Evolutionary conservation across 1,140 invertebrate genomes (phyloP), one percentile per base, ranked within the genome.

Genomic region (Drosophila obscura): DNA sequence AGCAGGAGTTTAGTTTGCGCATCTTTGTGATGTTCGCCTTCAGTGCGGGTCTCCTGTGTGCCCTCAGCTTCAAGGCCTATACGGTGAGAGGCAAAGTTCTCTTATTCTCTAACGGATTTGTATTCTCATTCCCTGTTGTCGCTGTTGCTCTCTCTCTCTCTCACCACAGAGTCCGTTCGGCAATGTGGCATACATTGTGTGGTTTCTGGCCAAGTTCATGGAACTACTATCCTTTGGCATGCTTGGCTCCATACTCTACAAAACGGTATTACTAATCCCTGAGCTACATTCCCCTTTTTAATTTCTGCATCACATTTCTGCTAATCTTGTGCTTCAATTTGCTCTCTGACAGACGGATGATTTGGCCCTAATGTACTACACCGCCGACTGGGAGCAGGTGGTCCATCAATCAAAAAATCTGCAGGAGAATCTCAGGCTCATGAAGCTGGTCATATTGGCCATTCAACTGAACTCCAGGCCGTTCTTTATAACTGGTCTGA

Each of bases 1-100:
- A 90, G 51, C 43, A 58, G 16, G 78, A 90, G 19, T 90, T 87
- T 31, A 91, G 75, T 26, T 80, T 90, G 44, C 84, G 84, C 0
- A 77, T 90, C 5, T 90, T 91, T 35, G 65, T 90, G 5, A 76
- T 87, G 81, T 83, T 90, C 31, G 68, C 75, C 0, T 80, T 90
- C 4, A 91, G 89, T 9, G 71, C 88, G 0, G 75, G 55, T 0
- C 48, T 89, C 13, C 71, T 91, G 6, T 90, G 89, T 35, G 84
- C 67, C 9, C 51, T 80, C 63, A 71, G 82, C 19, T 91, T 85
- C n/a, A 90, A 90, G 56, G 66, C 81, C 2, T 89, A 73, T 39
- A 91, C 88, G 55, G 83, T 85, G 19, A 7, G 19, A 7, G 19
- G 15, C 2, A 24, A 8, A 28, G 24, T 11, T 26, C 3, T 13